Evolutionary conservation across 1,140 invertebrate species (phyloP).

Genomic region (Calliopsis andreniformis): DNA sequence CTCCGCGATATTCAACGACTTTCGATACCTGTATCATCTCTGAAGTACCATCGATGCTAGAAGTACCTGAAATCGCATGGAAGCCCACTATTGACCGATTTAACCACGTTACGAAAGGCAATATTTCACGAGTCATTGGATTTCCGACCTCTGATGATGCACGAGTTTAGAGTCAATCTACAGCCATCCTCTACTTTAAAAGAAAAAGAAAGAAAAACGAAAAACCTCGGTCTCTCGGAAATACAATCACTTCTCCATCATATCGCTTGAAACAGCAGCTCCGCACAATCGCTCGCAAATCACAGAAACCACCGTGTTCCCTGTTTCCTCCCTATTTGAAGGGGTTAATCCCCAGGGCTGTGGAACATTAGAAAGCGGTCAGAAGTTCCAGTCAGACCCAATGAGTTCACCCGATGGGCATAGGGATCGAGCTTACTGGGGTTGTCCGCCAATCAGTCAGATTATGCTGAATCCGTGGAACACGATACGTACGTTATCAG

Average conservation of each 20-base stretch:
- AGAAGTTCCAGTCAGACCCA: neutral
- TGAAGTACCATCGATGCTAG: conserved; percentile 9
- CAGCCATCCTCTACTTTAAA: neutral
- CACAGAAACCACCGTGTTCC: too few relatives aligned
- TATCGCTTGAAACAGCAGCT: too few relatives aligned
- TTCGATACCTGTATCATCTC: conserved; percentile 18
- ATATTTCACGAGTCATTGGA: conserved; percentile 46
- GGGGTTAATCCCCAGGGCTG: neutral
- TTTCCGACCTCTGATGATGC: conserved; percentile 11
- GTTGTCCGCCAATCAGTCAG: conserved; percentile 61
- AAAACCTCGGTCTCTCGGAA: too few relatives aligned
- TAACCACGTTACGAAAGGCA: conserved; percentile 42
- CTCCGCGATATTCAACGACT: neutral
- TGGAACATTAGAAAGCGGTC: neutral
- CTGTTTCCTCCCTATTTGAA: too few relatives aligned
- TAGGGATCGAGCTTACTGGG: conserved; percentile 12
- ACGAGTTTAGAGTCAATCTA: neutral
- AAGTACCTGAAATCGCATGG: conserved; percentile 19
- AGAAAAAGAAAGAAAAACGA: neutral
- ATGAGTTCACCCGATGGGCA: conserved; percentile 14
- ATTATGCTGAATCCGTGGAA: conserved; percentile 63
- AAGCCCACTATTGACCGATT: conserved; percentile 25
- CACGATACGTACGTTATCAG: conserved; percentile 61
- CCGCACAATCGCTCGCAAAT: too few relatives aligned
- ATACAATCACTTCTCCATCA: too few relatives aligned